Percentiles rank a stretch among this genome's conserved stretches.
These are phyloP conservation scores for Epinephelus moara DNA, from an alignment of 2,113 vertebrate species.

Conservation along the genomic window DNA sequence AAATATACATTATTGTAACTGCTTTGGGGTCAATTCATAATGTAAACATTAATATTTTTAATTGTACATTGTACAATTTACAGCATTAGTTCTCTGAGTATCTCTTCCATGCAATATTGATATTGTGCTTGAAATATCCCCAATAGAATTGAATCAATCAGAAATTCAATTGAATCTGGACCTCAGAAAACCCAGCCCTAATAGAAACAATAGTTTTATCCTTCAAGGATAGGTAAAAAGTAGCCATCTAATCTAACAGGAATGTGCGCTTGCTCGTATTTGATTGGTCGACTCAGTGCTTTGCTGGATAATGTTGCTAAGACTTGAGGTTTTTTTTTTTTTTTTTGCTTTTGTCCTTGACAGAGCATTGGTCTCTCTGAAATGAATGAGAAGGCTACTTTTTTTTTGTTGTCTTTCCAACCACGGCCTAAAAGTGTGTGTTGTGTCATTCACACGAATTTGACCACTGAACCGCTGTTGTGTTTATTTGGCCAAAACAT, in stretches of 20 bases:
- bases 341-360: no score
- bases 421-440: background rate
- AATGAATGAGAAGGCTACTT: background rate
- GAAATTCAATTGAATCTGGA: no score
- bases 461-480: background rate
- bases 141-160: no score
- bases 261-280: background rate
- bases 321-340: no score
- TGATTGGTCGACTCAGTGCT: background rate
- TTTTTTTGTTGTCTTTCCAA: background rate
- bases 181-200: no score
- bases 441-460: background rate
- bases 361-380: background rate
- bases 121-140: background rate
- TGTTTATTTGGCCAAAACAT: background rate
- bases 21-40: background rate
- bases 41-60: background rate
- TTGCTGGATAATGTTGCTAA: no score
- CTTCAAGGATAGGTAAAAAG: background rate
- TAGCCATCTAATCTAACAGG: background rate
- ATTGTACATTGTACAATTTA: background rate
- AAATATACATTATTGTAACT: background rate
- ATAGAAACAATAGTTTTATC: no score
- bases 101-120: background rate
- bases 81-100: background rate